Base-by-base conservation (phyloP, 2,888 invertebrate genomes). In the Drosophila kambysellisi region DNA sequence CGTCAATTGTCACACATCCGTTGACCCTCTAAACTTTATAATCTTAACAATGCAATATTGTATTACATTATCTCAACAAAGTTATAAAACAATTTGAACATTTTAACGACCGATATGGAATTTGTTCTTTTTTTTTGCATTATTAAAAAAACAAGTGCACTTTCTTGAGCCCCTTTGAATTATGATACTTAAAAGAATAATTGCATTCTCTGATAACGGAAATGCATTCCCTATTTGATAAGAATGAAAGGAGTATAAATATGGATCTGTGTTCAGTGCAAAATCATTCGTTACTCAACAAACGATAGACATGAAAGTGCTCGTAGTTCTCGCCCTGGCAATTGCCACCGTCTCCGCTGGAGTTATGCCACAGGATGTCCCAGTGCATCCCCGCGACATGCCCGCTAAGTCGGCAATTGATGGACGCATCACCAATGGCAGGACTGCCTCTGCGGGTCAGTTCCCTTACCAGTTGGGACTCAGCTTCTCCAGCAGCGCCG, bases 391-490 rank as follows among this genome's bases (percentile, higher is more conserved):
- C 11, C 82, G 82, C 59, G 76, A 83, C 53, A 53, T 90, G 65
- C 70, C 76, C 15, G 59, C 46, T 0, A 29, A 56, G 12, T 32
- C 60, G 46, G 35, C 75, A 6, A 84, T 80, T 25, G 70, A 86
- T 35, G 88, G 88, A 32, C 91, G 91, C 60, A 91, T 91, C 41
- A 90, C 89, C 75, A 89, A 91, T 52, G 92, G 92, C 20, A 57
- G 66, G 54, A 62, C 74, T 6, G 91, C 92, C 39, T 0, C 4
- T 0, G 74, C 12, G 0, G 88, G 85, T 6, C 83, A 91, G 66
- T 87, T 92, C 63, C 88, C 91, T 57, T 91, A 92, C 68, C 91
- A 91, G 79, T 85, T 90, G 30, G 92, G 87, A 51, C 81, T 92
- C 3, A 82, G 79, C 65, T 87, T 91, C 37, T 41, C 41, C 37